Evolutionary conservation across 2,113 vertebrate species (phyloP).

Genomic region (Lonchura striata): DNA sequence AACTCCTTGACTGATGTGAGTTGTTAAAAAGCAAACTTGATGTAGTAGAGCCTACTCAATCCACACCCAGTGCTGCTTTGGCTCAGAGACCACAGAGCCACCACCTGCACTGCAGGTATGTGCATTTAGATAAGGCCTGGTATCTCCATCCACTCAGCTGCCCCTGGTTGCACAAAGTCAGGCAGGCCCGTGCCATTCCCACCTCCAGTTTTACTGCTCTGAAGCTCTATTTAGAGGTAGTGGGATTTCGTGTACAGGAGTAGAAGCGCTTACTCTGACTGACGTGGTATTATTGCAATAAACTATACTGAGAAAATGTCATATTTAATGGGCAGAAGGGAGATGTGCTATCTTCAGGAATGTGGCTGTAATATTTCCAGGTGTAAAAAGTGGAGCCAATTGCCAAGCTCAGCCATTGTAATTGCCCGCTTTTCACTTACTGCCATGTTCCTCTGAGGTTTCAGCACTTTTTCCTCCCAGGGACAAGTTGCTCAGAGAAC

Average conservation of each 20-base stretch:
- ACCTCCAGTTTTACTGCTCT: not conserved
- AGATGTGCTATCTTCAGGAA: not conserved
- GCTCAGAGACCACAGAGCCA: not conserved
- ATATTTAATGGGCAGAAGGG: not conserved
- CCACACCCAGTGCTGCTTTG: not conserved
- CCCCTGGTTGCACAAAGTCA: not conserved
- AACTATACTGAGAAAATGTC: slow-evolving; percentile 9
- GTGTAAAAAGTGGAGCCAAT: not conserved
- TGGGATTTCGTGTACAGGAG: not conserved
- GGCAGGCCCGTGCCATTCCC: not conserved
- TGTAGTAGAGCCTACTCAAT: not conserved
- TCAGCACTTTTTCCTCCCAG: not conserved
- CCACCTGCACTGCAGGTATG: accelerated
- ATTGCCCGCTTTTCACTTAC: not conserved
- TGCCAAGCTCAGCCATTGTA: not conserved
- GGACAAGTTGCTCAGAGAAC: not conserved
- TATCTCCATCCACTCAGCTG: not conserved
- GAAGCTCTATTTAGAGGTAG: not conserved
- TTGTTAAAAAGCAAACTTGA: not conserved
- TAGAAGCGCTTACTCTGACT: not conserved
- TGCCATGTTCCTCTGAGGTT: not conserved
- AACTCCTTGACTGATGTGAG: not conserved
- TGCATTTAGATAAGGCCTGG: not conserved
- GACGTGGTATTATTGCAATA: slow-evolving; percentile 14
- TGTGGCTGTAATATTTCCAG: not conserved